Base-by-base conservation (phyloP, 2,797 vertebrate species). In the Decapterus maruadsi region DNA sequence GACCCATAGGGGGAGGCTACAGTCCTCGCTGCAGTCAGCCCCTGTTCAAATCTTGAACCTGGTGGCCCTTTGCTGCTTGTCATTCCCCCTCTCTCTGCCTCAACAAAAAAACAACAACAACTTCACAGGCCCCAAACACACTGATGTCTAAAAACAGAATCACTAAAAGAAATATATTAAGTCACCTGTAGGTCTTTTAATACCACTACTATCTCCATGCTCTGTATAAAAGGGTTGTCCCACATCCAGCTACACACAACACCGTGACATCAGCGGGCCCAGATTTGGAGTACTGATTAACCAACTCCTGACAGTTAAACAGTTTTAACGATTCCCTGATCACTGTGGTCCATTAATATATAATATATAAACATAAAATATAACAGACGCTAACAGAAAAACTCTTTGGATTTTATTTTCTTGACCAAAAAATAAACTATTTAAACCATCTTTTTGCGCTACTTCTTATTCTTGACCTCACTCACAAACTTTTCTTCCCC, bases 251-350 rank as follows among this genome's bases (percentile, higher is more conserved):
- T 13, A 75, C 66, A 56, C 38, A 54, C 20, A 55, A 46, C 45
- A 6, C 19, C 19, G 20, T 16, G 48, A 59, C 29, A 34, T 73
- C 38, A 43, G 17, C 3, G 29, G 63, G 20, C n/a, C 36, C 43
- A 74, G 17, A 42, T 31, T 12, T 16, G 40, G 26, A 51, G 8
- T 1, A 45, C 34, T 1, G 8, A 68, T 64, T 61, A 65, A 68
- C 58, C n/a, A 31, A 51, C 61, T 69, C 29, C 65, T 64, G 26
- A n/a, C n/a, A n/a, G n/a, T n/a, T 36, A 12, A 67, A 68, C 17
- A 26, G 19, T 34, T 66, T 75, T 42, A 75, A 57, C 17, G 29
- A 48, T 11, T 45, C 40, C 29, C 20, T 62, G 48, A 43, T 17
- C 59, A 14, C 50, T 70, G 26, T 26, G 53, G 6, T 26, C 34